Evolutionary conservation across 2,113 vertebrate species (phyloP).

Genomic region (Rhea pennata): DNA sequence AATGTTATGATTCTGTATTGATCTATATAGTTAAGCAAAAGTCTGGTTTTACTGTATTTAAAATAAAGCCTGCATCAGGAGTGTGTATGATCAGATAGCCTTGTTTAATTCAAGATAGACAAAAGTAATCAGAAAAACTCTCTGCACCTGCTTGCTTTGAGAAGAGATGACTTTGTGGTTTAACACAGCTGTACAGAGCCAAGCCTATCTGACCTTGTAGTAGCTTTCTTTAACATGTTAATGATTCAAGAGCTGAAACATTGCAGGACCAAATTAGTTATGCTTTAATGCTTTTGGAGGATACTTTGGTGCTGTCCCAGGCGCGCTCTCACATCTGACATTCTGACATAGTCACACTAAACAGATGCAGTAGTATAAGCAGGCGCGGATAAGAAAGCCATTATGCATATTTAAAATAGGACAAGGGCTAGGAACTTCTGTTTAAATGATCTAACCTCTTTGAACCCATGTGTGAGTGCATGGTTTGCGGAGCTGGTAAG

Average conservation of each 20-base stretch:
- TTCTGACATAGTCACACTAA: neutral
- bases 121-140: neutral
- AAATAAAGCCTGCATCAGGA: neutral
- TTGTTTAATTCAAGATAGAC: neutral
- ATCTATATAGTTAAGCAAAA: neutral
- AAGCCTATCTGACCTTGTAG: neutral
- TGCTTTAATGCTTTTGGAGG: neutral
- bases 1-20: neutral
- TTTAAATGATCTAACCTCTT: neutral
- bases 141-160: neutral
- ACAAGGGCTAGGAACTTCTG: neutral
- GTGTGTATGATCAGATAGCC: neutral
- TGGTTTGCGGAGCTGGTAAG: neutral
- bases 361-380: neutral
- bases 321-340: neutral
- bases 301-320: neutral
- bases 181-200: neutral
- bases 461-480: rapidly evolving
- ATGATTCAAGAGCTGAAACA: slow-evolving; percentile 41
- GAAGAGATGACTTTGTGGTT: neutral
- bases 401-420: neutral
- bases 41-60: neutral
- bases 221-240: neutral
- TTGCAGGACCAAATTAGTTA: slow-evolving; percentile 33
- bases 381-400: neutral